Evolutionary conservation across 2,113 vertebrate genomes (phyloP).

Genomic region (Plecturocebus donacophilus): DNA sequence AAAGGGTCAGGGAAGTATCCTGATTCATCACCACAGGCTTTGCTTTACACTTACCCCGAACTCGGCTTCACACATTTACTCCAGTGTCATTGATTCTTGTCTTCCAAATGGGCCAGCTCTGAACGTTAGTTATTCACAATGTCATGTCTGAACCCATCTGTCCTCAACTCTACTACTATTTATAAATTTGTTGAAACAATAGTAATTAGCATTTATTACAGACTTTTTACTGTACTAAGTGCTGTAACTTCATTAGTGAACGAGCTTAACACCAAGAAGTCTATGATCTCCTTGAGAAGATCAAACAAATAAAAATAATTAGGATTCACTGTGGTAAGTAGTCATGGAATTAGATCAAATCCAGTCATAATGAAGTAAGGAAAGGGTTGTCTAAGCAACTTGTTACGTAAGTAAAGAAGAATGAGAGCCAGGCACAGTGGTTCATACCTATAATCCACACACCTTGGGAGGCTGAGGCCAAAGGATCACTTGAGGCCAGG

Average conservation of each 20-base stretch:
- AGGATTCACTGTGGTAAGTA: neutral
- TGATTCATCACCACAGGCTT: neutral
- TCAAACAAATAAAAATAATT: neutral
- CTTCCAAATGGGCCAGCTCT: neutral
- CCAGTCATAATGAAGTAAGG: accelerated
- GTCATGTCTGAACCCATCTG: neutral
- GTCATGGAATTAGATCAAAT: neutral
- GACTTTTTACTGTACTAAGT: neutral
- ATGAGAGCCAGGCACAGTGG: neutral
- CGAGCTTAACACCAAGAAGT: neutral
- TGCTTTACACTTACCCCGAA: neutral
- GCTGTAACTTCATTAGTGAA: neutral
- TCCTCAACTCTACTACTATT: neutral
- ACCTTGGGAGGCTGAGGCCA: too few species aligned
- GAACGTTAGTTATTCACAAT: neutral
- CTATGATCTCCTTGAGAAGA: too few species aligned
- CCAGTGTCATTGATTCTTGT: neutral
- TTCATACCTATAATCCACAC: too few species aligned
- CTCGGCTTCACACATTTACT: neutral
- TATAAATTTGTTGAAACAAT: neutral
- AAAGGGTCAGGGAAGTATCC: too few species aligned
- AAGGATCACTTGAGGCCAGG: too few species aligned
- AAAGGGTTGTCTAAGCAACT: accelerated
- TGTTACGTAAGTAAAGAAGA: neutral
- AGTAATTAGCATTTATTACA: neutral